phyloP scores from a whole-genome alignment of 2,888 invertebrate species.

The Liopterus haemorrhoidalis region DNA sequence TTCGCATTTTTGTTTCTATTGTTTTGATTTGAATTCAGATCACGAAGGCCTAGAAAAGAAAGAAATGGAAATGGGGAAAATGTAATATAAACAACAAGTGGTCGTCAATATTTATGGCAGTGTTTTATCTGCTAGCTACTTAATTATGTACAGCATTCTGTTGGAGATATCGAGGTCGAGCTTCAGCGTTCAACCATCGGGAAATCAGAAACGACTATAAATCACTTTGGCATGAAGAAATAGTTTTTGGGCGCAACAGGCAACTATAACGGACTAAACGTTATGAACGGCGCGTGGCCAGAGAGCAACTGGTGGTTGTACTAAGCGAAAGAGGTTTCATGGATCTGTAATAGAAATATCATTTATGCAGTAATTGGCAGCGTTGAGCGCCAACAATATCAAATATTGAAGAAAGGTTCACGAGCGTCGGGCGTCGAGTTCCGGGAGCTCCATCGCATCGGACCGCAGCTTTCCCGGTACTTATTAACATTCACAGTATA shows the following conservation, averaged over 20 bases:
- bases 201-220: constrained; percentile 15
- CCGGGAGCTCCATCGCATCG: too few species aligned
- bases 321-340: constrained; percentile 31
- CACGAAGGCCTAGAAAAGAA: constrained; percentile 18
- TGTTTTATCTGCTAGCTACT: constrained; percentile 17
- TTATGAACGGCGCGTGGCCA: constrained; percentile 19
- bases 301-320: constrained; percentile 49
- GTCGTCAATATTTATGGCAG: constrained; percentile 23
- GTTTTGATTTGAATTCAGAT: constrained; percentile 21
- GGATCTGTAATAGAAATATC: constrained; percentile 37
- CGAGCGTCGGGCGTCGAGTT: too few species aligned
- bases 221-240: constrained; percentile 32
- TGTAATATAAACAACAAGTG: constrained; percentile 24
- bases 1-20: constrained; percentile 18
- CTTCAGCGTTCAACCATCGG: constrained; percentile 7
- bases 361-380: constrained; percentile 47
- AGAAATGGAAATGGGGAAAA: too few species aligned
- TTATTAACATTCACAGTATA: too few species aligned
- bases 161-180: not conserved
- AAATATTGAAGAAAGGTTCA: too few species aligned
- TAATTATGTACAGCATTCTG: constrained; percentile 19
- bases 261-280: constrained; percentile 23
- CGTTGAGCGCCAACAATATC: too few species aligned
- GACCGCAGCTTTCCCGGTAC: too few species aligned
- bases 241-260: constrained; percentile 38